phyloP scores from a whole-genome alignment of 2,113 vertebrate species.

The Collichthys lucidus region DNA sequence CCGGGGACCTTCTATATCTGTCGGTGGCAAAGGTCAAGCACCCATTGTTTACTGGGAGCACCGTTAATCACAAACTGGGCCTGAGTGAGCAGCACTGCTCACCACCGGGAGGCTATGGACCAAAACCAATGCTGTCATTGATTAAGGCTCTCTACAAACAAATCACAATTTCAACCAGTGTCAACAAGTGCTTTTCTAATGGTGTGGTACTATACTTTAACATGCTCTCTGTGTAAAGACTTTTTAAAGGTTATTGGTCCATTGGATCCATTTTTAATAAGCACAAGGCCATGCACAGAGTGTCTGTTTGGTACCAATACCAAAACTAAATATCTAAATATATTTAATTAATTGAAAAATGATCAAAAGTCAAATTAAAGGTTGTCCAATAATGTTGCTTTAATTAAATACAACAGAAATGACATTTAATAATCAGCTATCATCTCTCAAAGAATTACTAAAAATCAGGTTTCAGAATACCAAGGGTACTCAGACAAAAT shows the following conservation, averaged over 20 bases:
- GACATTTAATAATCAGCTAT: too few relatives aligned
- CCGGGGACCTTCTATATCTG: constrained; percentile 65
- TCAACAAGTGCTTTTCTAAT: neutral
- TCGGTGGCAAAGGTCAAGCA: constrained; percentile 77
- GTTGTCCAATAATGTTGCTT: too few relatives aligned
- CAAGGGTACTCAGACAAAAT: too few relatives aligned
- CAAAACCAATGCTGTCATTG: neutral
- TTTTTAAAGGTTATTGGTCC: neutral
- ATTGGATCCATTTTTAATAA: too few relatives aligned
- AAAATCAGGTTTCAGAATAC: too few relatives aligned
- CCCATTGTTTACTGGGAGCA: constrained; percentile 76
- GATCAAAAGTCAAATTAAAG: too few relatives aligned
- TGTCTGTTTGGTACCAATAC: too few relatives aligned
- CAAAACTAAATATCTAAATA: too few relatives aligned
- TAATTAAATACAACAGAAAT: too few relatives aligned
- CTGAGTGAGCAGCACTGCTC: constrained; percentile 43
- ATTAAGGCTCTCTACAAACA: constrained; percentile 3
- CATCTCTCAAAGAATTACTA: too few relatives aligned
- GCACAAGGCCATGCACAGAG: too few relatives aligned
- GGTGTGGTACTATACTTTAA: neutral
- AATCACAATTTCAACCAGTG: neutral
- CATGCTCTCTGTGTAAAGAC: neutral
- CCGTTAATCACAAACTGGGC: constrained; percentile 65
- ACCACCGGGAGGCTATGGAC: neutral
- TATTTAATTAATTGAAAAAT: too few relatives aligned